phyloP scores from a whole-genome alignment of 2,797 vertebrate genomes.

The Melopsittacus undulatus region DNA sequence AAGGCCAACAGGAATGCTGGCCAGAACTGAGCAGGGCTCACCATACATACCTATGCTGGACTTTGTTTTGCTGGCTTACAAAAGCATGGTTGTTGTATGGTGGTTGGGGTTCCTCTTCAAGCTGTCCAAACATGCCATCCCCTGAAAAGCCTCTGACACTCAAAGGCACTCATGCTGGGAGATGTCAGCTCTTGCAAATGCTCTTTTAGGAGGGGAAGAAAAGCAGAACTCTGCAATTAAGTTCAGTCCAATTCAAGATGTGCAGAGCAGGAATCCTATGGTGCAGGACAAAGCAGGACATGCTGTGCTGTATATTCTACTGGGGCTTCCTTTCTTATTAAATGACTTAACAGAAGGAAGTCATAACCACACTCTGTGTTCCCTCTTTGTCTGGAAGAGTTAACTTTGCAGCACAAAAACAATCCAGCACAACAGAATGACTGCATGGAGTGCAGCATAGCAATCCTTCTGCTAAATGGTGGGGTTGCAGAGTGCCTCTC shows the following conservation, averaged over 20 bases:
- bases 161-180: background rate
- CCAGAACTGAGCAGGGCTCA: background rate
- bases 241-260: background rate
- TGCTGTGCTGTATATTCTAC: background rate
- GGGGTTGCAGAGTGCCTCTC: background rate
- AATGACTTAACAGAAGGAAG: background rate
- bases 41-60: background rate
- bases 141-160: background rate
- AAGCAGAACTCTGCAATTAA: background rate
- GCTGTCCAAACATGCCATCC: background rate
- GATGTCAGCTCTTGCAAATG: background rate
- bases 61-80: background rate
- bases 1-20: background rate
- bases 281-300: conserved; percentile 24
- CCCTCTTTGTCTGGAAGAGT: background rate
- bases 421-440: background rate
- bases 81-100: background rate
- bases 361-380: background rate
- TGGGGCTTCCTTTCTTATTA: background rate
- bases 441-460: fast-evolving
- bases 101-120: fast-evolving
- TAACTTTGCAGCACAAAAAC: background rate
- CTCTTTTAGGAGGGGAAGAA: background rate
- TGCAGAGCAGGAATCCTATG: background rate
- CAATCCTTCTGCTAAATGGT: background rate